phyloP scores from a whole-genome alignment of 2,888 invertebrate genomes.

The Laothoe populi region DNA sequence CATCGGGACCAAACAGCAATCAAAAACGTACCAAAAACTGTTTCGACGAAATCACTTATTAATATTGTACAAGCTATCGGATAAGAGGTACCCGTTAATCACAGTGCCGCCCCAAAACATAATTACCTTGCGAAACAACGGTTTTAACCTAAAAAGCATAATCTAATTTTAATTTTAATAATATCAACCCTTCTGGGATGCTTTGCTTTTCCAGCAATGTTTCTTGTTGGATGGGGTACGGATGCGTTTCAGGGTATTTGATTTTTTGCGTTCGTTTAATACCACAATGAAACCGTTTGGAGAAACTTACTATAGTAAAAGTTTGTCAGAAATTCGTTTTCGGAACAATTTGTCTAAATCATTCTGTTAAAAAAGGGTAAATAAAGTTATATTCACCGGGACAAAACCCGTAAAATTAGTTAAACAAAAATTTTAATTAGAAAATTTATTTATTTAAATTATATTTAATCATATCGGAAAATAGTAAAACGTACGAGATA shows the following conservation, averaged over 20 bases:
- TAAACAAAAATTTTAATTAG: no score
- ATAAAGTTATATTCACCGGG: no score
- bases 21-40: conserved; percentile 81
- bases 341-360: no score
- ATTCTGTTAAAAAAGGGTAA: no score
- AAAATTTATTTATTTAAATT: no score
- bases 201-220: conserved; percentile 16
- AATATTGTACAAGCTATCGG: conserved; percentile 79
- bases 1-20: conserved; percentile 79
- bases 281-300: no score
- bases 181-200: conserved; percentile 62
- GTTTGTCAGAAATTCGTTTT: no score
- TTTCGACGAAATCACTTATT: conserved; percentile 71
- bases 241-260: not conserved
- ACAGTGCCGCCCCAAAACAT: conserved; percentile 56
- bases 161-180: conserved; percentile 81
- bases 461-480: no score
- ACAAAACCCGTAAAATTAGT: no score
- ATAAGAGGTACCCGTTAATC: conserved; percentile 65
- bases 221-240: conserved; percentile 3
- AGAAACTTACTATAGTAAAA: no score
- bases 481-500: no score
- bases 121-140: conserved; percentile 70
- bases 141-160: conserved; percentile 73
- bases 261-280: not conserved